These are phyloP conservation scores for Sinodicranocentrus sp. DNA, from an alignment of 2,888 invertebrate genomes.

Conservation along the genomic window DNA sequence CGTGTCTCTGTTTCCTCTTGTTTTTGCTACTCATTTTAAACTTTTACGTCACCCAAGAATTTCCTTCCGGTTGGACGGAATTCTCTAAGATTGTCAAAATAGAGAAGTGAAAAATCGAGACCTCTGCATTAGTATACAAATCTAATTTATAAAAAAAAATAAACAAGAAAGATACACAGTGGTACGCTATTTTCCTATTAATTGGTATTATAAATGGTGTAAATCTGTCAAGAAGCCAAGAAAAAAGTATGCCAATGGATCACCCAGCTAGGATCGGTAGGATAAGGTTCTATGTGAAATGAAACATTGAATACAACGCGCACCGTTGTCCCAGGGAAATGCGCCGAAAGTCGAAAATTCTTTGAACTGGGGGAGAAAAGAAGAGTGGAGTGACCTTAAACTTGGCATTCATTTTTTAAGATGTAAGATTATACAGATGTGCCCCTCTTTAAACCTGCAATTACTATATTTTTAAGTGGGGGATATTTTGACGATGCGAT, in stretches of 20 bases:
- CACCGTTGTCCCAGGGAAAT: too few species aligned
- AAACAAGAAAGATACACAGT: too few species aligned
- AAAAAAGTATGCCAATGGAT: conserved; percentile 12
- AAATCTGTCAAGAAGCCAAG: conserved; percentile 38
- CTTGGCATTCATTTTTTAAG: conserved; percentile 36
- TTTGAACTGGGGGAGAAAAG: not conserved
- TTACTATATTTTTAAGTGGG: too few species aligned
- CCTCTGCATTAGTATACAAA: not conserved
- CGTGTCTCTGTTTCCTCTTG: too few species aligned
- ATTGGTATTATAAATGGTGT: conserved; percentile 26
- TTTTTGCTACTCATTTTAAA: not conserved
- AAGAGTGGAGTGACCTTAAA: conserved; percentile 44
- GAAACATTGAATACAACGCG: not conserved
- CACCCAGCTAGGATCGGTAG: not conserved
- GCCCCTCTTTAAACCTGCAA: too few species aligned
- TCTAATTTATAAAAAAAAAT: too few species aligned
- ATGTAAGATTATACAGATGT: too few species aligned
- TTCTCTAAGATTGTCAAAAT: not conserved
- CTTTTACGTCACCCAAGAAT: not conserved
- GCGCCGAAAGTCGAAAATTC: too few species aligned
- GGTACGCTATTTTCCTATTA: conserved; percentile 7
- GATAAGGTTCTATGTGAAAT: not conserved
- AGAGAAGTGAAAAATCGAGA: not conserved
- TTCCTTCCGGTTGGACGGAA: not conserved
- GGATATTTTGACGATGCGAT: too few species aligned